Evolutionary conservation across 2,888 invertebrate species (phyloP).

Genomic region (Cataglyphis albicans): DNA sequence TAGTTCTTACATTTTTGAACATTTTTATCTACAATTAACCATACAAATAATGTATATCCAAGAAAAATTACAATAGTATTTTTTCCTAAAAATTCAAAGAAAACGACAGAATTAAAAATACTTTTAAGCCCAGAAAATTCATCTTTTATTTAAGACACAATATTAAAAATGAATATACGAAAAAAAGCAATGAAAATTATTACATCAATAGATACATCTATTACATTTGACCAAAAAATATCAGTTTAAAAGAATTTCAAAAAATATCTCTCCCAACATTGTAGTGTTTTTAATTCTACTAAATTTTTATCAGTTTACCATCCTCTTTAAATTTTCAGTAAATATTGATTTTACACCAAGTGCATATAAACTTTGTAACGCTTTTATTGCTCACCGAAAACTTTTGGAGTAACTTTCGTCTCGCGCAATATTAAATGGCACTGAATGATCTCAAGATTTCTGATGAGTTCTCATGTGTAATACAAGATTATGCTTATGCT

Average conservation of each 20-base stretch:
- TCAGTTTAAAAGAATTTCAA: background rate
- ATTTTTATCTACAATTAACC: slow-evolving; percentile 29
- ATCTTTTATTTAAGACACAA: background rate
- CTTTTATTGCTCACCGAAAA: background rate
- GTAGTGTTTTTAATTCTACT: background rate
- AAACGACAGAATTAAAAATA: background rate
- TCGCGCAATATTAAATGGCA: slow-evolving; percentile 12
- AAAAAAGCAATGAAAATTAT: background rate
- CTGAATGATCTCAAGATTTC: slow-evolving; percentile 73
- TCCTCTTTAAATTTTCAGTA: background rate
- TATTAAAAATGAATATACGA: background rate
- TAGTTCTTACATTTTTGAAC: slow-evolving; percentile 6
- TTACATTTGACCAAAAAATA: background rate
- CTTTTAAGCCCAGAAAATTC: background rate
- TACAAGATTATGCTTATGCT: slow-evolving; percentile 87
- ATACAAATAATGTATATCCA: background rate
- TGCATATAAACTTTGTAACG: background rate
- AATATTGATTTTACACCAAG: background rate
- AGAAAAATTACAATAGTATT: background rate
- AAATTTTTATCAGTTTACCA: background rate
- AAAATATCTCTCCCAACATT: background rate
- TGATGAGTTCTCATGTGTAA: slow-evolving; percentile 87
- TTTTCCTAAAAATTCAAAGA: background rate
- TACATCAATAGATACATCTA: background rate
- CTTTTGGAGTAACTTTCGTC: background rate